A percentile compares a stretch with the other conserved stretches of the same genome.
Conservation (phyloP, 2,113 vertebrate species). For the Salvator merianae region DNA sequence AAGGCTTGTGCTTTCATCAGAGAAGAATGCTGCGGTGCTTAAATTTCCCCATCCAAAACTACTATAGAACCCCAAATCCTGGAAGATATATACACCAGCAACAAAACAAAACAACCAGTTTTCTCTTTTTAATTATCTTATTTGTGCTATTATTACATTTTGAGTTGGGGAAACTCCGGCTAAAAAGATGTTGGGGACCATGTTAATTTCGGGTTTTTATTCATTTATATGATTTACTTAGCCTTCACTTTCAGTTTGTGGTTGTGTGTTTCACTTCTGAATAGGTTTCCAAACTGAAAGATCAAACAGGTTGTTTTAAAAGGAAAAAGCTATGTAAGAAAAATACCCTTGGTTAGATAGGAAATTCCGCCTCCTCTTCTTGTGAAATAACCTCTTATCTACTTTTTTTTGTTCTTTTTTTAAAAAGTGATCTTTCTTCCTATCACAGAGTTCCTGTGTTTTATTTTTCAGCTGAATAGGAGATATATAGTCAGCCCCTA, state of each 20-base stretch:
- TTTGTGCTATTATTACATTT: not conserved
- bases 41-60: not conserved
- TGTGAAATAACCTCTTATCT: not conserved
- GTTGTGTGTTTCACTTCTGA: not conserved
- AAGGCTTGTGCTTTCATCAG: not conserved
- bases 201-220: too few species aligned
- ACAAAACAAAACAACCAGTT: not conserved
- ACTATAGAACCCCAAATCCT: not conserved
- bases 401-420: slow-evolving; percentile 32
- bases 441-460: slow-evolving; percentile 12
- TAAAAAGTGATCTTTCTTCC: slow-evolving; percentile 44
- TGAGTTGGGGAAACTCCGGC: too few species aligned
- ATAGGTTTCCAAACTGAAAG: slow-evolving; percentile 2
- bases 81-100: not conserved
- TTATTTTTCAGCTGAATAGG: slow-evolving; percentile 23
- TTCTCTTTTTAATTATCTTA: too few species aligned
- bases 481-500: not conserved
- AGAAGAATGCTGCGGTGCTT: not conserved
- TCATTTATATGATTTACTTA: too few species aligned
- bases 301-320: slow-evolving; percentile 20
- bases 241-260: slow-evolving; percentile 10
- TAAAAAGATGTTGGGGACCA: too few species aligned
- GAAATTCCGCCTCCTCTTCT: slow-evolving; percentile 49
- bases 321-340: slow-evolving; percentile 19
- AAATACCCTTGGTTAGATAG: slow-evolving; percentile 33